Conservation (phyloP, 1,140 invertebrate genomes). For the Phenacoccus solenopsis region DNA sequence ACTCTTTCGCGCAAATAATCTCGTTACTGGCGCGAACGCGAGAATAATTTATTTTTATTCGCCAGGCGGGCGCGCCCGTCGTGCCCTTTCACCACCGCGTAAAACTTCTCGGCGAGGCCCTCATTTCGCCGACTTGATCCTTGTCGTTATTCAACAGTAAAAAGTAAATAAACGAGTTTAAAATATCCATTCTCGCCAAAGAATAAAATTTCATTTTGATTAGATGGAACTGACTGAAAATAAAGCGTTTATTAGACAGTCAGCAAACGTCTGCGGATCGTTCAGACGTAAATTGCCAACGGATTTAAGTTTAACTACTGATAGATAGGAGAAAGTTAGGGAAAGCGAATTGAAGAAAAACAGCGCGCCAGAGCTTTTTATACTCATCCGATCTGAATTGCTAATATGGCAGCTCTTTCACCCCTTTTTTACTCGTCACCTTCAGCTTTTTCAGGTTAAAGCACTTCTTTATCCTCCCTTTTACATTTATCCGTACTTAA, state of each 20-base stretch:
- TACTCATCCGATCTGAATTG: conserved; percentile 12
- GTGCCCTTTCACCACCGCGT: no score
- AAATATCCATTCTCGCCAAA: background rate
- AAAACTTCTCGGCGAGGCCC: no score
- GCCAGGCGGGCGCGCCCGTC: no score
- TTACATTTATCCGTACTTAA: conserved; percentile 18
- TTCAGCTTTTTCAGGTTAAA: conserved; percentile 16
- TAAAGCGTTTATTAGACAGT: conserved; percentile 18
- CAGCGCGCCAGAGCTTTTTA: background rate
- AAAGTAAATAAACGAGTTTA: background rate
- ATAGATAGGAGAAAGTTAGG: conserved; percentile 11
- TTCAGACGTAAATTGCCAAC: conserved; percentile 17
- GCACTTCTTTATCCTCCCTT: conserved; percentile 10
- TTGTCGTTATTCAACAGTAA: background rate
- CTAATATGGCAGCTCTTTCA: conserved; percentile 13
- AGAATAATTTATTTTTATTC: no score
- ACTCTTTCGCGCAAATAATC: no score
- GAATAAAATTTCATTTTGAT: conserved; percentile 14
- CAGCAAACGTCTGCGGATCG: conserved; percentile 13
- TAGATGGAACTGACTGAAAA: conserved; percentile 17
- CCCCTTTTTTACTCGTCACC: conserved; percentile 12
- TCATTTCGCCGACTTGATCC: no score
- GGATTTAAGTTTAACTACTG: conserved; percentile 16
- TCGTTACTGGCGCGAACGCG: no score
- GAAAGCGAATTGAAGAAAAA: conserved; percentile 14